Conservation (phyloP, 1,140 invertebrate species). For the Papilio glaucus region DNA sequence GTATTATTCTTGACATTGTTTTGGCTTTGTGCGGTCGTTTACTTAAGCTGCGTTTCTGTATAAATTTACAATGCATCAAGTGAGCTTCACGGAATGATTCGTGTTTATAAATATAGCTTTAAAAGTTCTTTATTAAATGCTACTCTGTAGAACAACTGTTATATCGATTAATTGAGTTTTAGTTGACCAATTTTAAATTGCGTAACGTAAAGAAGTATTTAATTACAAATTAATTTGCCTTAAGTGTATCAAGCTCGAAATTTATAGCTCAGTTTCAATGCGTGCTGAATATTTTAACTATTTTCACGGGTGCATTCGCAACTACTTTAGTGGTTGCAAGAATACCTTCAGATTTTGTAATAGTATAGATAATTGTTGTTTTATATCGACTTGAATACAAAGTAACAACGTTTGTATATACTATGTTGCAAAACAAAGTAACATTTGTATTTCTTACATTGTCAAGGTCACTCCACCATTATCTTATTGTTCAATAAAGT, state of each 20-base stretch:
- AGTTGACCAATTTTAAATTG: not conserved
- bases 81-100: conserved; percentile 10
- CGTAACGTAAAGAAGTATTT: not conserved
- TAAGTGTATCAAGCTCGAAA: conserved; percentile 5
- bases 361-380: not conserved
- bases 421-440: no score
- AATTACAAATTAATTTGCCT: conserved; percentile 4
- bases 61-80: conserved; percentile 31
- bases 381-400: not conserved
- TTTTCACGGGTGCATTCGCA: not conserved
- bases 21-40: conserved; percentile 46
- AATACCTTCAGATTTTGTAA: not conserved
- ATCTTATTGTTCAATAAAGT: not conserved
- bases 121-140: conserved; percentile 1
- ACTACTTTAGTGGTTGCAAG: not conserved
- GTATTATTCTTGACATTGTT: conserved; percentile 64
- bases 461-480: no score
- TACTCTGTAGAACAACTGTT: not conserved
- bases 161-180: not conserved
- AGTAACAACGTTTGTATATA: no score
- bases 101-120: conserved; percentile 23
- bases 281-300: conserved; percentile 1
- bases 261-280: conserved; percentile 4
- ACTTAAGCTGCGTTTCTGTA: conserved; percentile 26
- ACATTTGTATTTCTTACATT: no score